Evolutionary conservation across 2,888 invertebrate genomes (phyloP).

Genomic region (Epistrophe eligans): DNA sequence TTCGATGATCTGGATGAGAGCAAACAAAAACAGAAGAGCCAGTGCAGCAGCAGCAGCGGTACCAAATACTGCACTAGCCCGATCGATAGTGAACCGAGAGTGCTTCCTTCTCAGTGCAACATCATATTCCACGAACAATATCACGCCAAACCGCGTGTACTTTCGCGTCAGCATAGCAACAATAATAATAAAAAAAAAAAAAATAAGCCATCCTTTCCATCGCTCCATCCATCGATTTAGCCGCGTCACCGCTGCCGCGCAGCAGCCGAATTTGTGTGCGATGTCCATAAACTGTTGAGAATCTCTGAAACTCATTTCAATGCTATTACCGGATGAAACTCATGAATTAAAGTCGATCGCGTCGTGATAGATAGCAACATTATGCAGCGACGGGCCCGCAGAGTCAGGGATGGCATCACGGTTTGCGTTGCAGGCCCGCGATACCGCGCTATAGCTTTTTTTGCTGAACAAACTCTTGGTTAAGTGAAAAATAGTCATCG

Average conservation of each 20-base stretch:
- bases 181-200: not conserved
- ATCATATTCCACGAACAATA: constrained; percentile 56
- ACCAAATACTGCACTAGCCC: not conserved
- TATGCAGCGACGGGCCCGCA: constrained; percentile 48
- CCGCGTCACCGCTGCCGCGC: not conserved
- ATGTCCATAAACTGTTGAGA: constrained; percentile 60
- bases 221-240: constrained; percentile 16
- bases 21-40: constrained; percentile 41
- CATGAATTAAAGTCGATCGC: constrained; percentile 76
- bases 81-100: constrained; percentile 17
- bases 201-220: constrained; percentile 8
- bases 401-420: constrained; percentile 60
- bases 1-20: constrained; percentile 73
- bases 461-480: constrained; percentile 40
- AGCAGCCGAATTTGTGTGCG: constrained; percentile 12
- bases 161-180: constrained; percentile 43
- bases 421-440: constrained; percentile 25
- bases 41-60: constrained; percentile 34
- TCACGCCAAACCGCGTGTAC: constrained; percentile 63
- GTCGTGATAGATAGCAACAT: constrained; percentile 71
- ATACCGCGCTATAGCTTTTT: constrained; percentile 1
- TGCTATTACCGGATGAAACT: constrained; percentile 73
- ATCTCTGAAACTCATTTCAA: constrained; percentile 67
- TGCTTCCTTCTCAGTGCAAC: constrained; percentile 25
- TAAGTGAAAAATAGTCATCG: constrained; percentile 76